A percentile compares a stretch with the other conserved stretches of the same genome.
phyloP scores from a whole-genome alignment of 2,888 invertebrate species.

The Ditula angustiorana region DNA sequence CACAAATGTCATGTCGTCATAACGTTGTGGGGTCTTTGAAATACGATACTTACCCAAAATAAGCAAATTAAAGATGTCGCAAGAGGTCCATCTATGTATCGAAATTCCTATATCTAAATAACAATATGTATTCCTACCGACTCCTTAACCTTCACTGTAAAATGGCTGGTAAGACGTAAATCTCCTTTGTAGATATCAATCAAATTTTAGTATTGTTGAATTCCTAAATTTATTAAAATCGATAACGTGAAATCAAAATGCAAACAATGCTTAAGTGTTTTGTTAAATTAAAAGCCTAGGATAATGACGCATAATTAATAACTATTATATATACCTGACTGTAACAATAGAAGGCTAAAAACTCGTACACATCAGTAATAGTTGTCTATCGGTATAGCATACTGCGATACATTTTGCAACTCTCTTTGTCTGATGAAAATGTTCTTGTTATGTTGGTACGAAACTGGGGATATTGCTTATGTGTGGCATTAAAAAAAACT shows the following conservation, averaged over 20 bases:
- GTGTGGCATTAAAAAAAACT: too few species aligned
- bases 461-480: too few species aligned
- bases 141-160: slow-evolving; percentile 19
- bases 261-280: too few species aligned
- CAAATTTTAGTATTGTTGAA: slow-evolving; percentile 15
- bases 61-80: not conserved
- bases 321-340: too few species aligned
- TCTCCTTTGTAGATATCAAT: slow-evolving; percentile 28
- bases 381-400: too few species aligned
- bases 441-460: too few species aligned
- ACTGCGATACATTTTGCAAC: not conserved
- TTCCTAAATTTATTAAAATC: not conserved
- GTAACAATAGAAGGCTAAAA: too few species aligned
- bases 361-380: too few species aligned
- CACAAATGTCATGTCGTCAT: slow-evolving; percentile 34
- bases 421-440: too few species aligned
- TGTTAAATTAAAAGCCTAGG: too few species aligned
- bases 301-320: too few species aligned
- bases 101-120: slow-evolving; percentile 31
- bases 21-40: not conserved
- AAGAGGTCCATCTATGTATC: slow-evolving; percentile 25
- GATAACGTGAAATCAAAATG: slow-evolving; percentile 12
- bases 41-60: not conserved
- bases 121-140: slow-evolving; percentile 13
- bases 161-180: slow-evolving; percentile 32